Evolutionary conservation across 2,113 vertebrate genomes (phyloP).

Genomic region (Psilopogon haemacephalus): DNA sequence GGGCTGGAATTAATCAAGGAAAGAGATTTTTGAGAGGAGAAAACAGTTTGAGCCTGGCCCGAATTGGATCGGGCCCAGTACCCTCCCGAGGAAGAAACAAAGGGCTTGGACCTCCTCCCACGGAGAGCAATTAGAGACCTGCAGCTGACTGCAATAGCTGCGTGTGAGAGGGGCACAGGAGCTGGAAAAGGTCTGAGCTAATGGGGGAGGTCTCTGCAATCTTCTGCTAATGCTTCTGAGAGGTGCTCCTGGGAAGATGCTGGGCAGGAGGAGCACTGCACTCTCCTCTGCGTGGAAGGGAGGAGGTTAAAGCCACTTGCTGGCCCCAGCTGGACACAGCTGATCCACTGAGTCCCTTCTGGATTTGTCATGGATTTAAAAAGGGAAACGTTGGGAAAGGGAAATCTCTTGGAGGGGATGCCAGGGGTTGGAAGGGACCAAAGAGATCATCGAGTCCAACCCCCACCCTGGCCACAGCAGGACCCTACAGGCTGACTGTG

Average conservation of each 20-base stretch:
- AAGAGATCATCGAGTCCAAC: too few species aligned
- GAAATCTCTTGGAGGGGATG: not conserved
- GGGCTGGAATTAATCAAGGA: constrained; percentile 12
- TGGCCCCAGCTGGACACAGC: not conserved
- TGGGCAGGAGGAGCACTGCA: not conserved
- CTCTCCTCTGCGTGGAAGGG: not conserved
- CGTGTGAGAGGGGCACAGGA: constrained; percentile 48
- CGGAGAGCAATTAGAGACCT: constrained; percentile 55
- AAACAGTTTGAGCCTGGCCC: constrained; percentile 24
- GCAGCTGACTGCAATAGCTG: constrained; percentile 42
- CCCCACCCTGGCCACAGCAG: too few species aligned
- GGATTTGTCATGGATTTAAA: not conserved
- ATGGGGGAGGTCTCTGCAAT: constrained; percentile 39
- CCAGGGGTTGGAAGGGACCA: too few species aligned
- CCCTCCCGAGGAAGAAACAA: constrained; percentile 44
- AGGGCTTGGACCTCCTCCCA: constrained; percentile 53
- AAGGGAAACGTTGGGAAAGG: not conserved
- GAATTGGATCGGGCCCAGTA: constrained; percentile 29
- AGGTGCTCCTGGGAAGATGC: not conserved
- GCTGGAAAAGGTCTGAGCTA: constrained; percentile 57
- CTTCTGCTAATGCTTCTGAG: constrained; percentile 38
- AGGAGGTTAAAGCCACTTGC: not conserved
- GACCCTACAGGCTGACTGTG: too few species aligned
- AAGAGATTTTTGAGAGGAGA: constrained; percentile 35
- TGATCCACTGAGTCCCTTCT: not conserved